Conservation (phyloP, 2,797 vertebrate species). For the Smutsia temminckii region DNA sequence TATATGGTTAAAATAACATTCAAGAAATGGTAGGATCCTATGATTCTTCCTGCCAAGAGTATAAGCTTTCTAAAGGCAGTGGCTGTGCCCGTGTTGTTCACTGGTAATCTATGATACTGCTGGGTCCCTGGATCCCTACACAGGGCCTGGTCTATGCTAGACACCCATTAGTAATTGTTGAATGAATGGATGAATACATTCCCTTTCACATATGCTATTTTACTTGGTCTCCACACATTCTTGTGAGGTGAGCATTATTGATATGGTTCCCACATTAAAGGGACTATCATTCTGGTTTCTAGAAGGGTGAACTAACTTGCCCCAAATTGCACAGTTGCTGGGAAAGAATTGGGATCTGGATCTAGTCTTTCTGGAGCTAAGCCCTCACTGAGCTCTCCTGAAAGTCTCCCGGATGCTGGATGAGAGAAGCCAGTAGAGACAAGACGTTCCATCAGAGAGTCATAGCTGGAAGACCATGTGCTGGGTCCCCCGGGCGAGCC, state of each 20-base stretch:
- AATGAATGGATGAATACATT: neutral
- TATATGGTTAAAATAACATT: neutral
- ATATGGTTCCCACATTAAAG: neutral
- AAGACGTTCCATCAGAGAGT: neutral
- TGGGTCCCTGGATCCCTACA: neutral
- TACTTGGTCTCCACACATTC: neutral
- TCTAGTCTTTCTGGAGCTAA: neutral
- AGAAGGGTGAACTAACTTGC: neutral
- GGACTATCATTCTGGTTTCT: neutral
- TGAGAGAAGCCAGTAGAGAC: neutral
- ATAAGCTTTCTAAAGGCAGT: neutral
- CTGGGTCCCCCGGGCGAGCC: neutral
- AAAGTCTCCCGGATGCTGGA: neutral
- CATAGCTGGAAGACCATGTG: neutral
- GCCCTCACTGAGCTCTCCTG: neutral
- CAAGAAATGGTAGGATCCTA: neutral
- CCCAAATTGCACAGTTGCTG: neutral
- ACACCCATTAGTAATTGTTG: neutral
- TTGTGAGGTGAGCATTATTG: neutral
- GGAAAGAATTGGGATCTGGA: neutral
- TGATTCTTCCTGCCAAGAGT: neutral
- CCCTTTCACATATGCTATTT: neutral
- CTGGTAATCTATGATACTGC: neutral
- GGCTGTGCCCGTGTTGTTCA: neutral
- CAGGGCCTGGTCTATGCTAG: neutral